Evolutionary conservation across 2,113 vertebrate species (phyloP).

Genomic region (Galeopterus variegatus): DNA sequence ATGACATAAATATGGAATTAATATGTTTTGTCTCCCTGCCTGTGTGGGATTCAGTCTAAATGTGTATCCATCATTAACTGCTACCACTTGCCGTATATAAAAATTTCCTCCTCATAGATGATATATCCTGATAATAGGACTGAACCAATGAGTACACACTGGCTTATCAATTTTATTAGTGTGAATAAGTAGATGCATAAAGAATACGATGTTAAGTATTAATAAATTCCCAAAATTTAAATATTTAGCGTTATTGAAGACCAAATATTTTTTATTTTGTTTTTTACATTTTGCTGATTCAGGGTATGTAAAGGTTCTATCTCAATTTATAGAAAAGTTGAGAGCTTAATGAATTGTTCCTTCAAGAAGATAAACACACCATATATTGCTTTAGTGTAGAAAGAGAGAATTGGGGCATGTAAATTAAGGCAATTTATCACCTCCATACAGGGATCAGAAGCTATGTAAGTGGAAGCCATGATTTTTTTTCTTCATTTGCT

Average conservation of each 20-base stretch:
- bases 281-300: conserved; percentile 35
- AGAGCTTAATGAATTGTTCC: conserved; percentile 33
- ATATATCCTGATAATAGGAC: conserved; percentile 27
- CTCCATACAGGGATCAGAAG: neutral
- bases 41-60: conserved; percentile 23
- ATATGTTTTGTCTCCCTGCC: conserved; percentile 31
- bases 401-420: neutral
- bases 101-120: conserved; percentile 39
- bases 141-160: neutral
- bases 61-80: neutral
- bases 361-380: conserved; percentile 36
- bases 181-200: conserved; percentile 17
- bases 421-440: conserved; percentile 20
- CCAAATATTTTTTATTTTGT: conserved; percentile 21
- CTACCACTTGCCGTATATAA: conserved; percentile 1
- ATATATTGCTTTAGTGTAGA: neutral
- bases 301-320: neutral
- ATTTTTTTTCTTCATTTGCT: conserved; percentile 28
- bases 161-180: conserved; percentile 24
- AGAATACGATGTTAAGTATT: conserved; percentile 46
- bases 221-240: neutral
- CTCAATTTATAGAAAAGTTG: conserved; percentile 50
- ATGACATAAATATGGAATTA: neutral
- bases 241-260: conserved; percentile 51
- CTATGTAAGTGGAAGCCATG: neutral